These are phyloP conservation scores for Chrysochloris asiatica DNA, from an alignment of 2,113 vertebrate species.

Conservation along the genomic window DNA sequence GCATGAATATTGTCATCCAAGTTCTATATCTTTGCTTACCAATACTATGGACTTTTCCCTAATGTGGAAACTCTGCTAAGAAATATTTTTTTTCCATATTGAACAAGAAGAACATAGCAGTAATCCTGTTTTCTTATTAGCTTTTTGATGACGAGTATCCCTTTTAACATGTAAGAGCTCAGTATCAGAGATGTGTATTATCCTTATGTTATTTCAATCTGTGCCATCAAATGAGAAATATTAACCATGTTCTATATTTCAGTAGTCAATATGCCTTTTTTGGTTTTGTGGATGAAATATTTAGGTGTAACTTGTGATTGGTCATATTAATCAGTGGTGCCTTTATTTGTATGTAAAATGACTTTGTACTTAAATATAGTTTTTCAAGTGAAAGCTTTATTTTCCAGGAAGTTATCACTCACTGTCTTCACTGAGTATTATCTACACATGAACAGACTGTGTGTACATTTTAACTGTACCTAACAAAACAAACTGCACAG, in stretches of 20 bases:
- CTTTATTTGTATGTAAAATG: slow-evolving; percentile 42
- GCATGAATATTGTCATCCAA: neutral
- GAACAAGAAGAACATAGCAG: neutral
- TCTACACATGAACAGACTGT: neutral
- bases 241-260: slow-evolving; percentile 57
- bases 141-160: neutral
- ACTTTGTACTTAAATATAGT: slow-evolving; percentile 38
- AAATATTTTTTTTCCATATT: slow-evolving; percentile 43
- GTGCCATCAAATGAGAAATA: slow-evolving; percentile 12
- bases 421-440: neutral
- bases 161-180: neutral
- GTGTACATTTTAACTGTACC: neutral
- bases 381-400: slow-evolving; percentile 12
- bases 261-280: slow-evolving; percentile 47
- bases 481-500: neutral
- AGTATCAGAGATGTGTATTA: neutral
- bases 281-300: slow-evolving; percentile 53
- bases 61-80: slow-evolving; percentile 37
- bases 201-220: neutral
- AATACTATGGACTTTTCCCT: neutral
- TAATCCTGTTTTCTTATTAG: neutral
- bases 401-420: slow-evolving; percentile 26
- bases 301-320: slow-evolving; percentile 45
- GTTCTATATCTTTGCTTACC: slow-evolving; percentile 34
- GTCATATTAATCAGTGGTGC: slow-evolving; percentile 45